phyloP scores from a whole-genome alignment of 92 coral and sea anemone species.

The Isaurus tuberculatus region DNA sequence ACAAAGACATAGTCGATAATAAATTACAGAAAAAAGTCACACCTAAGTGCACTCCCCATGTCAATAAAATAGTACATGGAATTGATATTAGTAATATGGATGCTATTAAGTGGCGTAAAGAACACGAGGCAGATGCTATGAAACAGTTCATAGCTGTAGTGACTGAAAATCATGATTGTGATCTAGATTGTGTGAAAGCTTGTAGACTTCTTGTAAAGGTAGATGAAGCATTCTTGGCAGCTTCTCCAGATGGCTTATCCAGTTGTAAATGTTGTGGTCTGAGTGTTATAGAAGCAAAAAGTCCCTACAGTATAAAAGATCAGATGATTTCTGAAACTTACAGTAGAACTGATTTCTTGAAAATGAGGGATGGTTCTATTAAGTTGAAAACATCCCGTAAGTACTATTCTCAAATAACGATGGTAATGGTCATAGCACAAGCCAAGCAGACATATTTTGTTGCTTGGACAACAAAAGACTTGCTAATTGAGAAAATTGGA shows the following conservation, averaged over 20 bases:
- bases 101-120: slow-evolving; percentile 37
- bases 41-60: slow-evolving; percentile 46
- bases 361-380: slow-evolving; percentile 28
- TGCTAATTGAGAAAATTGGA: slow-evolving; percentile 38
- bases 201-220: slow-evolving; percentile 31
- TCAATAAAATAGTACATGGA: slow-evolving; percentile 36
- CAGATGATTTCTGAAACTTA: slow-evolving; percentile 19
- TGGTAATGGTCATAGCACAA: slow-evolving; percentile 32
- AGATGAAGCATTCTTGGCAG: slow-evolving; percentile 42
- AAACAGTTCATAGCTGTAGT: slow-evolving; percentile 40
- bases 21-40: slow-evolving; percentile 37
- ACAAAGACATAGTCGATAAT: slow-evolving; percentile 45
- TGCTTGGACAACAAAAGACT: slow-evolving; percentile 51
- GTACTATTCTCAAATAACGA: slow-evolving; percentile 46
- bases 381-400: slow-evolving; percentile 40
- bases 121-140: slow-evolving; percentile 44
- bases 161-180: slow-evolving; percentile 33
- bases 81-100: slow-evolving; percentile 42
- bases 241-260: slow-evolving; percentile 42
- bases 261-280: slow-evolving; percentile 3
- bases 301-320: slow-evolving; percentile 13
- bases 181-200: slow-evolving; percentile 13
- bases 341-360: slow-evolving; percentile 29
- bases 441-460: slow-evolving; percentile 45
- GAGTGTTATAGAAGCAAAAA: not conserved